These are phyloP conservation scores for Gasteruption jaculator DNA, from an alignment of 2,888 invertebrate genomes.

Conservation along the genomic window DNA sequence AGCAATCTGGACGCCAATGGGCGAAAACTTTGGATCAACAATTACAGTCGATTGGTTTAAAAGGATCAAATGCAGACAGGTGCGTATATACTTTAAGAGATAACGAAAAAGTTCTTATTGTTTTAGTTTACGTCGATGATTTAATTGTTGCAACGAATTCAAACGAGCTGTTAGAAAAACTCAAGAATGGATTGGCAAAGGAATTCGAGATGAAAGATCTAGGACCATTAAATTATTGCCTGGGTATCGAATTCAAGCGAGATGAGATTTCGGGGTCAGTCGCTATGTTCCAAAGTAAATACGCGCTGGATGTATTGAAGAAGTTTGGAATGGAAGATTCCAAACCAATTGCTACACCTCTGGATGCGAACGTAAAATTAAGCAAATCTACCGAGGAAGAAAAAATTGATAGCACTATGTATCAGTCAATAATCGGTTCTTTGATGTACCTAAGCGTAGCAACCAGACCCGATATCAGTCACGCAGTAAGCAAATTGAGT, in stretches of 20 bases:
- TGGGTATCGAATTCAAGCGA: slow-evolving; percentile 16
- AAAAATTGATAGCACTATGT: no score
- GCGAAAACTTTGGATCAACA: slow-evolving; percentile 2
- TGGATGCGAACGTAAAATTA: background rate
- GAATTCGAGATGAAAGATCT: slow-evolving; percentile 16
- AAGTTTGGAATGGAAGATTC: slow-evolving; percentile 1
- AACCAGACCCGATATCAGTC: slow-evolving; percentile 19
- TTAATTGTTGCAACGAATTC: slow-evolving; percentile 3
- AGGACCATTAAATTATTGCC: slow-evolving; percentile 9
- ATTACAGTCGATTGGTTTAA: slow-evolving; percentile 8
- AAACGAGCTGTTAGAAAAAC: slow-evolving; percentile 6
- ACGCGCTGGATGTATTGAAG: background rate
- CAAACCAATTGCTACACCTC: background rate
- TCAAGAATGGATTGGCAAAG: slow-evolving; percentile 9
- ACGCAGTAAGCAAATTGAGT: slow-evolving; percentile 15
- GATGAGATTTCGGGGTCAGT: slow-evolving; percentile 6
- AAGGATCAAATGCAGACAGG: slow-evolving; percentile 5
- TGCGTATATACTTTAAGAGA: slow-evolving; percentile 14
- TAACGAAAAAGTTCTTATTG: slow-evolving; percentile 5
- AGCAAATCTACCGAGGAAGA: no score
- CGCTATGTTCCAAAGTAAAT: background rate
- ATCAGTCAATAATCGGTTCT: slow-evolving; percentile 15
- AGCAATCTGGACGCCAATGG: slow-evolving; percentile 12
- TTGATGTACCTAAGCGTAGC: slow-evolving; percentile 16
- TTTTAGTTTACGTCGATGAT: slow-evolving; percentile 13